Evolutionary conservation across 2,888 invertebrate species (phyloP).

Genomic region (Chrysomela aeneicollis): DNA sequence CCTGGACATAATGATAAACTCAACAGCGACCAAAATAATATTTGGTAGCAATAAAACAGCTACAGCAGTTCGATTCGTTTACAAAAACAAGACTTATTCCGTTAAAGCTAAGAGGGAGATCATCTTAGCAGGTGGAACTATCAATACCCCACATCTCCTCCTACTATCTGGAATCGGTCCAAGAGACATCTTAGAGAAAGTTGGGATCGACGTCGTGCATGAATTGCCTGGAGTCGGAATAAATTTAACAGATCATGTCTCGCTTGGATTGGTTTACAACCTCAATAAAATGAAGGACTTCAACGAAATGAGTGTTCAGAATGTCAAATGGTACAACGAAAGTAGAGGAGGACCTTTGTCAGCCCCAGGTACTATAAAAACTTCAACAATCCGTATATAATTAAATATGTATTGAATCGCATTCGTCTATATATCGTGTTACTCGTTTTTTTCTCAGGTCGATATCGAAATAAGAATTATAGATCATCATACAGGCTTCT

Average conservation of each 20-base stretch:
- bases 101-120: slow-evolving; percentile 67
- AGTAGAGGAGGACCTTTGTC: not conserved
- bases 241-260: slow-evolving; percentile 73
- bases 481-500: too few species aligned
- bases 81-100: slow-evolving; percentile 60
- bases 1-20: slow-evolving; percentile 68
- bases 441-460: too few species aligned
- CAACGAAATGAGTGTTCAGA: slow-evolving; percentile 7
- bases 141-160: slow-evolving; percentile 73
- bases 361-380: not conserved
- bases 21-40: slow-evolving; percentile 67
- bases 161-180: slow-evolving; percentile 73
- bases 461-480: too few species aligned
- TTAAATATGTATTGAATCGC: too few species aligned
- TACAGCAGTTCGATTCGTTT: slow-evolving; percentile 68
- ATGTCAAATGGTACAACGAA: not conserved
- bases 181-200: slow-evolving; percentile 65
- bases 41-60: slow-evolving; percentile 62
- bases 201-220: slow-evolving; percentile 67
- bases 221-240: slow-evolving; percentile 73
- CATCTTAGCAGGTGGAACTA: slow-evolving; percentile 66
- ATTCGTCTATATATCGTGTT: too few species aligned
- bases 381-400: too few species aligned
- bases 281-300: slow-evolving; percentile 42
- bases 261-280: slow-evolving; percentile 60